Base-by-base conservation (phyloP, 1,140 invertebrate genomes). In the Subanguina moxae region DNA sequence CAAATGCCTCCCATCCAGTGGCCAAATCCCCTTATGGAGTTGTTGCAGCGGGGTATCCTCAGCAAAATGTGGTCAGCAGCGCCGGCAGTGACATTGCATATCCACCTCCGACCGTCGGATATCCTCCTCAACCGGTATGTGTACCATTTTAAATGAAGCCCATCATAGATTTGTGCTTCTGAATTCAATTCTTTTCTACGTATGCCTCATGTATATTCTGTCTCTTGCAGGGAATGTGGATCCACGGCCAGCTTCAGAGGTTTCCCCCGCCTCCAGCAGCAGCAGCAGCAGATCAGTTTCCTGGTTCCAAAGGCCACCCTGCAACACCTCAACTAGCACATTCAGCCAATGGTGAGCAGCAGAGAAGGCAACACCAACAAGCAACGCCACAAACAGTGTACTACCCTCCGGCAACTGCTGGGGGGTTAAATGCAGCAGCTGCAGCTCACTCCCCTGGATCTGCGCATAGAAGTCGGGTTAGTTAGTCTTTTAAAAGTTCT, bases 371-470 rank as follows among this genome's bases (percentile, higher is more conserved):
- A 43, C 57, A 1, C 15, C 69, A 48, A 38, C 62, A 61, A 56
- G 45, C 23, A 66, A 56, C 13, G 58, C 28, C 69, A 7, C 57
- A 65, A 56, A 32, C 69, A 3, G 48, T 52, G 48, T 68, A 45
- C 58, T 45, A 61, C 19, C 38, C 58, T 19, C 58, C 19, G 42
- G 65, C 42, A 32, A 32, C 48, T 27, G n/a, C 64, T 64, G 23
- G 43, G 45, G 58, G 56, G 43, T 8, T 72, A 65, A 48, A 68
- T 62, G 62, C 69, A 72, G 45, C 73, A 76, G 61, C 63, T 52
- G 64, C 68, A 64, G 27, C 58, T 19, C 58, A 61, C 28, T 61
- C 58, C 1, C 58, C 58, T n/a, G 58, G 58, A 32, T 61, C 58
- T 43, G 58, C 38, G 1, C 58, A 61, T 8, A 19, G 58, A 13